phyloP scores from a whole-genome alignment of 2,113 vertebrate genomes.

The Notarius quadriscutis region DNA sequence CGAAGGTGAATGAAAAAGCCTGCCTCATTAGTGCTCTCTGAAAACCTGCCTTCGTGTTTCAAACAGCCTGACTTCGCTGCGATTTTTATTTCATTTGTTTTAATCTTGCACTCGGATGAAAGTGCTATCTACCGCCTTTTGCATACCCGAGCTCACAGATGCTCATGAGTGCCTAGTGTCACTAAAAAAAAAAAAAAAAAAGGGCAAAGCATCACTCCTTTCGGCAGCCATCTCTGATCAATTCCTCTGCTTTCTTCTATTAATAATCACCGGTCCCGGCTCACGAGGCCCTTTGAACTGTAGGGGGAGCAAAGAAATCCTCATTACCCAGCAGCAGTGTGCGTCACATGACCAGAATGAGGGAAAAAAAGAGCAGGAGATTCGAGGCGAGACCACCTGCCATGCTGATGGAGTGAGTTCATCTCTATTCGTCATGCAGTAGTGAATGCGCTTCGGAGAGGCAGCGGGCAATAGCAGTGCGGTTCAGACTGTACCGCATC shows the following conservation, averaged over 20 bases:
- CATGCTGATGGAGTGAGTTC: conserved; percentile 14
- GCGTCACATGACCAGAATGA: background rate
- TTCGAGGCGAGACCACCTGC: conserved; percentile 5
- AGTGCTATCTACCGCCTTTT: background rate
- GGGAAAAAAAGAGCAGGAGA: background rate
- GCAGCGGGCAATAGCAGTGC: background rate
- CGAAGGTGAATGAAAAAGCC: background rate
- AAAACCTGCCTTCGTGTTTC: background rate
- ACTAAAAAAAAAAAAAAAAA: background rate
- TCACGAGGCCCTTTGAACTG: background rate
- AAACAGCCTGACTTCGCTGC: background rate
- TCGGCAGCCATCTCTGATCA: background rate
- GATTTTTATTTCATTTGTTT: background rate
- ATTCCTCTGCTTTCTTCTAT: conserved; percentile 31
- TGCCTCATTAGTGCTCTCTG: conserved; percentile 2
- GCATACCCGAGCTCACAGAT: background rate
- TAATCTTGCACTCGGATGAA: background rate
- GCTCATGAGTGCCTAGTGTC: background rate
- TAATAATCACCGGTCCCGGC: conserved; percentile 12
- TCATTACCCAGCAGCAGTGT: background rate
- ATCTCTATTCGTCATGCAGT: conserved; percentile 29
- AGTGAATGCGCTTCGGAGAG: background rate
- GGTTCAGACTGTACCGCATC: background rate
- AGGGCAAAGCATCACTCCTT: background rate
- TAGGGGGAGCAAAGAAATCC: background rate